phyloP scores from a whole-genome alignment of 2,797 vertebrate genomes.

The Halcyon smyrnensis region DNA sequence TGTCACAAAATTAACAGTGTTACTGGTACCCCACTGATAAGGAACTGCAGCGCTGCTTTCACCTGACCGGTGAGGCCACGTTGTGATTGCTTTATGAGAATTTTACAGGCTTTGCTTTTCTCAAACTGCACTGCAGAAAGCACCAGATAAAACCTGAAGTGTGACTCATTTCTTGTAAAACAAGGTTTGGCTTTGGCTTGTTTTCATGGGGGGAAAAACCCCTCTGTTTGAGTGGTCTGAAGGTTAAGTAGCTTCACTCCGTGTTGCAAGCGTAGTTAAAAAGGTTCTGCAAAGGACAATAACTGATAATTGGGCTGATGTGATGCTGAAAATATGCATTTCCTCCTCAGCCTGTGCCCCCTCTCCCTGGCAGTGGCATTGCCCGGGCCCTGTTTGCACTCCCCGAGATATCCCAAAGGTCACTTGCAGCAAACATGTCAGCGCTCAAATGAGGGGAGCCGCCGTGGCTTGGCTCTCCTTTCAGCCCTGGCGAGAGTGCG shows the following conservation, averaged over 20 bases:
- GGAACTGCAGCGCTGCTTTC: not conserved
- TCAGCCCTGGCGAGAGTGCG: not conserved
- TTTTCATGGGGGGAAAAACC: not conserved
- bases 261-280: constrained; percentile 82
- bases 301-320: constrained; percentile 79
- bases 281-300: constrained; percentile 78
- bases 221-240: not conserved
- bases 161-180: constrained; percentile 6
- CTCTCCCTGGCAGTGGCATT: constrained; percentile 57
- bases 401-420: constrained; percentile 2
- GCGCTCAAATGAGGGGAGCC: not conserved
- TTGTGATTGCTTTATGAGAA: not conserved
- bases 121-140: not conserved
- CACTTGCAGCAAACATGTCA: not conserved
- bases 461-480: not conserved
- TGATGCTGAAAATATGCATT: constrained; percentile 88
- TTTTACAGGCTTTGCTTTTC: not conserved
- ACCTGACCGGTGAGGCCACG: not conserved
- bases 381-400: constrained; percentile 35
- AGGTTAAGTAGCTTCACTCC: not conserved
- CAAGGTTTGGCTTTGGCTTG: not conserved
- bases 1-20: not conserved
- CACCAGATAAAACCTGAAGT: not conserved
- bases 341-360: constrained; percentile 79
- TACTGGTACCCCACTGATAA: not conserved